Conservation (phyloP, 2,888 invertebrate genomes). For the Acrobasis repandana region DNA sequence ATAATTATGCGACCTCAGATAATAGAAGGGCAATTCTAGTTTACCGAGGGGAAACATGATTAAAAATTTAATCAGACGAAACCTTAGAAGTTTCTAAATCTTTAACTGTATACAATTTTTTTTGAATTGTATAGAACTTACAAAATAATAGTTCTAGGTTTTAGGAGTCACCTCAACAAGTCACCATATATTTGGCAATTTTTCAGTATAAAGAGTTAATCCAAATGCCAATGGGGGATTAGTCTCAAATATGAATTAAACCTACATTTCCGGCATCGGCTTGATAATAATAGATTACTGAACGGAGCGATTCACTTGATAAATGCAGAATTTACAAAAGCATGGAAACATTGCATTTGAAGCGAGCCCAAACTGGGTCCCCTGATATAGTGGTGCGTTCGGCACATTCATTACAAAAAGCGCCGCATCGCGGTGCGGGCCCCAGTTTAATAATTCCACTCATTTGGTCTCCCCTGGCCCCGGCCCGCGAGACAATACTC, state of each 20-base stretch:
- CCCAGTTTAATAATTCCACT: slow-evolving; percentile 80
- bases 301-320: neutral
- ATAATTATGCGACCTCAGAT: slow-evolving; percentile 2
- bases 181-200: too few species aligned
- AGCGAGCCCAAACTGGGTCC: slow-evolving; percentile 30
- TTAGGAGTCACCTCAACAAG: too few species aligned
- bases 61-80: neutral
- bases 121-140: too few species aligned
- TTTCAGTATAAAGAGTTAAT: too few species aligned
- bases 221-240: too few species aligned
- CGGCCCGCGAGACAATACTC: slow-evolving; percentile 70
- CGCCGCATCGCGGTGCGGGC: slow-evolving; percentile 72
- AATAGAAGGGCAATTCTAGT: neutral
- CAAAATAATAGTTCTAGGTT: too few species aligned
- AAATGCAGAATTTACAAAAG: neutral
- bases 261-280: neutral
- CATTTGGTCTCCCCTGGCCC: slow-evolving; percentile 71
- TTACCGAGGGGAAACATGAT: neutral
- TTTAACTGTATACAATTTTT: too few species aligned
- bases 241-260: neutral
- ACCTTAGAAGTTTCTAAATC: too few species aligned
- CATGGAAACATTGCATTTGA: neutral
- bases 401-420: slow-evolving; percentile 79
- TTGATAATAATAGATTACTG: too few species aligned
- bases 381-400: slow-evolving; percentile 40